These are phyloP conservation scores for Stegana nigrithorax DNA, from an alignment of 2,888 invertebrate species.

Conservation along the genomic window DNA sequence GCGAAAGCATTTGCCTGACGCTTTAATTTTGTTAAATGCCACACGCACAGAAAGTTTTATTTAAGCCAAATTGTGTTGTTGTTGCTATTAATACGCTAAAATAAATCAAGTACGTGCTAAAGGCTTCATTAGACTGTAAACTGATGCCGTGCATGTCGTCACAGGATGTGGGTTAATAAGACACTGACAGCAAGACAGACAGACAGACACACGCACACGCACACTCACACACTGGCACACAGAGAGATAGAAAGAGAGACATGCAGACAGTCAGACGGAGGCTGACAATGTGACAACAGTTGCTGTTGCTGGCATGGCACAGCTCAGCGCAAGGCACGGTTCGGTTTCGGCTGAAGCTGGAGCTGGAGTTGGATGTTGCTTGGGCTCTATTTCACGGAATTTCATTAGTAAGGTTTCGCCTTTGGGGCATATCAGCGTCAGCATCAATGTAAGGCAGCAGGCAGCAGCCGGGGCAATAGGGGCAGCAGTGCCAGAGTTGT, in stretches of 20 bases:
- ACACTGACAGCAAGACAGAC: slow-evolving; percentile 38
- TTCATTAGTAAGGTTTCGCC: slow-evolving; percentile 6
- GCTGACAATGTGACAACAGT: slow-evolving; percentile 32
- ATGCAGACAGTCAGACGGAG: slow-evolving; percentile 19
- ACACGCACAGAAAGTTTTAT: no score
- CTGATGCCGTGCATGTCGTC: slow-evolving; percentile 29
- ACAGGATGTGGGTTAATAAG: slow-evolving; percentile 55
- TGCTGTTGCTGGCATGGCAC: no score
- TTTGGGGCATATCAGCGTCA: neutral
- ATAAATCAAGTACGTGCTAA: slow-evolving; percentile 28
- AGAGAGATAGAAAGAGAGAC: neutral
- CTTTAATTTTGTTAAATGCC: slow-evolving; percentile 54
- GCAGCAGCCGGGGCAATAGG: no score
- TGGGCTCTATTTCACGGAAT: slow-evolving; percentile 7
- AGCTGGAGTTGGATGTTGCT: neutral
- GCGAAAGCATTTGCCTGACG: neutral
- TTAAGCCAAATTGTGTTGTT: no score
- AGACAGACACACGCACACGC: slow-evolving; percentile 5
- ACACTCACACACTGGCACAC: slow-evolving; percentile 25
- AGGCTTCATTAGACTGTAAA: slow-evolving; percentile 50
- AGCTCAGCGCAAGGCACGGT: slow-evolving; percentile 24
- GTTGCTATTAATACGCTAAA: slow-evolving; percentile 12
- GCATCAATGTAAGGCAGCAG: no score
- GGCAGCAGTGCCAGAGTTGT: neutral
- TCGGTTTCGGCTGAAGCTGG: slow-evolving; percentile 3